Evolutionary conservation across 2,113 vertebrate genomes (phyloP), one percentile per base, ranked within the genome.

Genomic region (Heterotilapia buettikoferi): DNA sequence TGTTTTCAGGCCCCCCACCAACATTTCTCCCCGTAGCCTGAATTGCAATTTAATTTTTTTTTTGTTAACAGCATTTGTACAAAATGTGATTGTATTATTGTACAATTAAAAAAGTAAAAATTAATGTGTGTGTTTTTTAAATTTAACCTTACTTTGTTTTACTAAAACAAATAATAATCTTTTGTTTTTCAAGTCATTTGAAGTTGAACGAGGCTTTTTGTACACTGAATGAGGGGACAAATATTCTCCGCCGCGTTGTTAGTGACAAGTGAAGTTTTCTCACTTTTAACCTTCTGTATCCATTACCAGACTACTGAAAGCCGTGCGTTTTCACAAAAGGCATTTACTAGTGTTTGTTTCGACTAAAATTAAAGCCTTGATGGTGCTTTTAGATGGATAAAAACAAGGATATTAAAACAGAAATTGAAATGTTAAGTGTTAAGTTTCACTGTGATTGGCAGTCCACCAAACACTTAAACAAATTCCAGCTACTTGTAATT

Each of bases 81-180:
- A 96, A 96, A 94, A 94, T 86, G 53, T 94, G n/a, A 92, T 94
- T 96, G 91, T 96, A 92, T 92, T 94, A 93, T 93, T 96, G 95
- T 96, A 97, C 96, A 97, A 97, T 96, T 36, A 68, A 68, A 95
- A 93, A 86, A 45, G 6, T 33, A 38, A 31, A 59, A 66, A 47
- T 33, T 21, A 38, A 84, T 73, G 21, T 50, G 10, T 24, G 11
- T 76, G 40, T 19, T 26, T 87, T 81, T 63, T 3, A 13, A 83
- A 19, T 56, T 2, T 6, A 68, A n/a, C 24, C 4, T 29, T 26
- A 54, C n/a, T 76, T 29, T 57, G 6, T 33, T 86, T 78, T 21
- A n/a, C 38, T 80, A 40, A 18, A 43, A 24, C 6, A 14, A n/a
- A 9, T 19, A 71, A 16, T 4, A 59, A 24, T 38, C 3, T 76